Conservation (phyloP, 2,113 vertebrate species). For the Sphyrna mokarran region DNA sequence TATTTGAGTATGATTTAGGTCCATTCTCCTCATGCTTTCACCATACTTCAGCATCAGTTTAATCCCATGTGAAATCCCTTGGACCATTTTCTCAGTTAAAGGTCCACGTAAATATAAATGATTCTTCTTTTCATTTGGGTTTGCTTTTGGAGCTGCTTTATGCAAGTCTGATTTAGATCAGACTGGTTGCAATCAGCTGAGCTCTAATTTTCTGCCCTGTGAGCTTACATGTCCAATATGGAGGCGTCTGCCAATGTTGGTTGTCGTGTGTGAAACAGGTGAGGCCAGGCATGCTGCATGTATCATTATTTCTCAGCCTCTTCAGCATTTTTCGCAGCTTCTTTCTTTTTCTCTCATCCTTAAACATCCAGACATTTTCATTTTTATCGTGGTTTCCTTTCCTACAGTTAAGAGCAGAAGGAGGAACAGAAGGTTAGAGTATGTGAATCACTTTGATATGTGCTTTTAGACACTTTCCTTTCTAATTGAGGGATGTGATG, state of each 20-base stretch:
- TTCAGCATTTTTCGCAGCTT: conserved; percentile 89
- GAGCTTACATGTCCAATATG: conserved; percentile 85
- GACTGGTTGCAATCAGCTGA: not conserved
- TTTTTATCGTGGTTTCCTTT: conserved; percentile 72
- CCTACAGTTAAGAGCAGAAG: conserved; percentile 47
- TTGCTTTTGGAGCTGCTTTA: not conserved
- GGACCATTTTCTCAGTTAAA: not conserved
- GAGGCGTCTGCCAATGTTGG: conserved; percentile 94
- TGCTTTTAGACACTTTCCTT: not conserved
- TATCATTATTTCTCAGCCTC: conserved; percentile 86
- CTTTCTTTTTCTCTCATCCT: conserved; percentile 86
- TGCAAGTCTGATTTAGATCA: not conserved
- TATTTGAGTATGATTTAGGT: not conserved
- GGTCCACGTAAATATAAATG: too few relatives aligned
- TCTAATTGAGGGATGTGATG: too few relatives aligned
- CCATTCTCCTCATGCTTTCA: not conserved
- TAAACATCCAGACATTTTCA: conserved; percentile 74
- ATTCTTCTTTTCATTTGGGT: not conserved
- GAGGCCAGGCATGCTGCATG: conserved; percentile 93
- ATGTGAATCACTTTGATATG: not conserved
- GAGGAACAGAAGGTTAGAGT: not conserved
- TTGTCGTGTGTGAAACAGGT: conserved; percentile 98
- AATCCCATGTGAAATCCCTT: not conserved
- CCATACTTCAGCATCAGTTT: not conserved
- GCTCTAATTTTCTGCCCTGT: not conserved